Evolutionary conservation across 2,888 invertebrate genomes (phyloP), one percentile per base, ranked within the genome.

Genomic region (Scelioninae gen. 1): DNA sequence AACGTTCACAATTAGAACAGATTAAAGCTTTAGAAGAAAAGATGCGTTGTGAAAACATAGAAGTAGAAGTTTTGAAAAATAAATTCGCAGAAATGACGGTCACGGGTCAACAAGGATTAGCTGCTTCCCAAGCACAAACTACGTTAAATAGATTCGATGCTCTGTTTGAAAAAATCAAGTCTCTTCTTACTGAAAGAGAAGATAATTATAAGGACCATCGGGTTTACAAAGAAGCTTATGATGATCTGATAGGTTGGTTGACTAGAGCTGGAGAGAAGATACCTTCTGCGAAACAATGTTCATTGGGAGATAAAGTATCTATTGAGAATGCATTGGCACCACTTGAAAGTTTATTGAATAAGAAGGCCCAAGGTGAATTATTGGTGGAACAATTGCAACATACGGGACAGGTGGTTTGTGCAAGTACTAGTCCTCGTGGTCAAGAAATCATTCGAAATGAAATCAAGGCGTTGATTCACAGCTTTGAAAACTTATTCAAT

Each of bases 301-400:
- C 96, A 3, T 92, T 97, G 0, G 96, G 97, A 86, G 98, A 98
- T 88, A 97, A 97, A 92, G 91, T 97, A 75, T 96, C 97, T 0
- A 96, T 98, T 84, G 98, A 98, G 91, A 96, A 96, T 89, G 96
- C 97, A 6, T 96, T 97, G 0, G 96, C 96, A 31, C 97, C 97
- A n/a, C 94, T 97, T 51, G 97, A 97, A 88, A 95, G 96, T 68
- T 92, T 98, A 38, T 93, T 97, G 32, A 97, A 97, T 88, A 97
- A 97, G 89, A 96, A 97, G 93, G 97, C 97, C 6, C 97, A 97
- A 93, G 98, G 98, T 4, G 97, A 97, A 91, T 93, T 98, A 0
- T 93, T 98, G 62, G 94, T 98, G 7, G 98, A 98, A 91, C 96
- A 97, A 91, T 93, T 98, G 56, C 96, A 96, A 84, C 97, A 97